These are phyloP conservation scores for Amyelois transitella DNA, from an alignment of 1,140 invertebrate genomes.

Conservation along the genomic window DNA sequence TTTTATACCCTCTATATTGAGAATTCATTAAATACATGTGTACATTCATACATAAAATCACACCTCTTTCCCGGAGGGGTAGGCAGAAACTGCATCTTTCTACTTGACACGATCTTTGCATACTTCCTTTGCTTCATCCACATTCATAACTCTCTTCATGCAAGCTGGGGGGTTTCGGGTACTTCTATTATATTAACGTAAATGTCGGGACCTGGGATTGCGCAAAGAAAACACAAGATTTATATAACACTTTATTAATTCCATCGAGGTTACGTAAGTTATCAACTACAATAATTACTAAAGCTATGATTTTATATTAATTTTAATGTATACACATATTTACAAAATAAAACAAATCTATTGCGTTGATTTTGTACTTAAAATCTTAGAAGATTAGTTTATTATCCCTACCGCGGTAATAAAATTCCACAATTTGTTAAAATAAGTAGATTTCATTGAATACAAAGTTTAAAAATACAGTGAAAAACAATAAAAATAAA, in stretches of 20 bases:
- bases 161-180: too few relatives aligned
- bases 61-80: too few relatives aligned
- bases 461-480: conserved; percentile 12
- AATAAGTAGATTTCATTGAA: conserved; percentile 20
- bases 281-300: conserved; percentile 7
- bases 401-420: neutral
- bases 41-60: too few relatives aligned
- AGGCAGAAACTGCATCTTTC: too few relatives aligned
- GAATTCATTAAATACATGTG: too few relatives aligned
- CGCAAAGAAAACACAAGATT: conserved; percentile 12
- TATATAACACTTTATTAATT: conserved; percentile 43
- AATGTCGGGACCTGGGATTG: neutral
- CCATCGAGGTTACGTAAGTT: conserved; percentile 24
- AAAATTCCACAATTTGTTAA: neutral
- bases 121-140: too few relatives aligned
- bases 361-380: conserved; percentile 41
- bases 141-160: too few relatives aligned
- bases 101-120: too few relatives aligned
- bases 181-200: too few relatives aligned
- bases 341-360: conserved; percentile 55
- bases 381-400: conserved; percentile 1
- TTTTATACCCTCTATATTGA: too few relatives aligned
- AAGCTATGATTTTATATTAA: conserved; percentile 33
- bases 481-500: conserved; percentile 44
- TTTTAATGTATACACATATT: conserved; percentile 66